Conservation (phyloP, 2,113 vertebrate genomes). For the Calonectris borealis region DNA sequence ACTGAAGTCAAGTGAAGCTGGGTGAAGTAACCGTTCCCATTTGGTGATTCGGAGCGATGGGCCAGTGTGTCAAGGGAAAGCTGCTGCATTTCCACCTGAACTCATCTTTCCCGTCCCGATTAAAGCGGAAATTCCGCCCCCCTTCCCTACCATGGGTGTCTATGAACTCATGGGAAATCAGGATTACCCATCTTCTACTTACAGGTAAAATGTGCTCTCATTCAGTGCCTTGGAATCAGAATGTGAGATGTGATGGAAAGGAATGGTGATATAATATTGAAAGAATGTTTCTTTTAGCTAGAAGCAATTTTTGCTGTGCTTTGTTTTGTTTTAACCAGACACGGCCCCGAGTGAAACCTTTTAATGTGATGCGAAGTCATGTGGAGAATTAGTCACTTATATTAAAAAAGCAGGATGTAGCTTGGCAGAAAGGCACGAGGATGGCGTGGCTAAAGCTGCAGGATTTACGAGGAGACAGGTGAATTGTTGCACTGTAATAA, state of each 20-base stretch:
- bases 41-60: background rate
- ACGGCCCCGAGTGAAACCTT: background rate
- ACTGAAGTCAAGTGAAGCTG: background rate
- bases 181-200: background rate
- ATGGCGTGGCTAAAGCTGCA: background rate
- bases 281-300: conserved; percentile 55
- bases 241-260: background rate
- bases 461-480: background rate
- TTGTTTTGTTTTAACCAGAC: conserved; percentile 19
- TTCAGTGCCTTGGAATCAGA: background rate
- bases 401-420: background rate
- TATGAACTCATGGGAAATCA: background rate
- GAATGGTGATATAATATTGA: conserved; percentile 11
- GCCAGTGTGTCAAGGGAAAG: background rate
- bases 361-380: background rate
- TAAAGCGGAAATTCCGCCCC: background rate
- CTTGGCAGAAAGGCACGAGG: background rate
- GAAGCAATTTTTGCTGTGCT: background rate
- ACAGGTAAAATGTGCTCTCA: background rate
- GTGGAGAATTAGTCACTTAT: background rate
- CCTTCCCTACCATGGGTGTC: background rate
- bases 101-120: background rate
- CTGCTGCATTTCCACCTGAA: background rate
- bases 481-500: background rate
- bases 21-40: background rate